Base-by-base conservation (phyloP, 2,797 vertebrate genomes). In the Percopsis omiscomaycus region DNA sequence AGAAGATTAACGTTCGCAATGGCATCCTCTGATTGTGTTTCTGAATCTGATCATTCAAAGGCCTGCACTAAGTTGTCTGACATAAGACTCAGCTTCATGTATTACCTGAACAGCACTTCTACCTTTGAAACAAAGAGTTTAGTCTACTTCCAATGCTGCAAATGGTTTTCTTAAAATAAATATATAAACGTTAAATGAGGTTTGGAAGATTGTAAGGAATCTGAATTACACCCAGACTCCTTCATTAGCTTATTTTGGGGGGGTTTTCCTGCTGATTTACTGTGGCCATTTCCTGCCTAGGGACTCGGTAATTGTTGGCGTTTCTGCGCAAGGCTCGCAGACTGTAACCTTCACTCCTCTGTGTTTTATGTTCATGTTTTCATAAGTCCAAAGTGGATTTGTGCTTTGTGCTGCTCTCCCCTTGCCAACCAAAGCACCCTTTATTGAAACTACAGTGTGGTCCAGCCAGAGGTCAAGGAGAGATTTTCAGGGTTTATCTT, bases 1-100 rank as follows among this genome's bases (percentile, higher is more conserved):
- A 42, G 61, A 65, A 69, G 68, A 74, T 57, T 50, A 60, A 72
- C 47, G 56, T 72, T 66, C 49, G 28, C 22, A 9, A 69, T 65
- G 27, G 70, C 57, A 8, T 71, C 59, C 37, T 65, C n/a, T 0
- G 67, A 44, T 50, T 57, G 69, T 64, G 60, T 63, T 49, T 68
- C 10, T 60, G 55, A 59, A 61, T 54, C 52, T 15, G 22, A 71
- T 61, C 2, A 6, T 14, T 55, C 60, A 10, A 48, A 52, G 13
- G 6, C 62, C 16, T 54, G 59, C 14, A 46, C 47, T 45, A 47
- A 32, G 55, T 66, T 13, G 57, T 69, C 61, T 71, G 37, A 56
- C 11, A 14, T 28, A 3, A 5, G 5, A 30, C 14, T 61, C 45
- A 16, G 5, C 59, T 51, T 22, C 45, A 5, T 48, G 47, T 45